Evolutionary conservation across 2,113 vertebrate species (phyloP), one percentile per base, ranked within the genome.

Genomic region (Carlito syrichta): DNA sequence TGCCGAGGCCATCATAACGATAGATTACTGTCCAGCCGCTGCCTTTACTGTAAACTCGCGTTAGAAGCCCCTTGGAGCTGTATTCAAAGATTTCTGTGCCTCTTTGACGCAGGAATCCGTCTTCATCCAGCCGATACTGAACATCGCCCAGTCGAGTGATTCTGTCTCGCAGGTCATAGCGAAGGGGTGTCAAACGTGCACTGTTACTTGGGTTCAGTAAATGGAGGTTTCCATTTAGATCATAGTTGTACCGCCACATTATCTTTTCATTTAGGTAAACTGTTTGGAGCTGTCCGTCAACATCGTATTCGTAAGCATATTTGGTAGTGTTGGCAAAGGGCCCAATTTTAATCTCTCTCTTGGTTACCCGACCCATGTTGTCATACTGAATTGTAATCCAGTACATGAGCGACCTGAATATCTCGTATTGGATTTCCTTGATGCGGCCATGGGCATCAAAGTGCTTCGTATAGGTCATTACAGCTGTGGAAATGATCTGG

Each of bases 401-500:
- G 98, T 99, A 99, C 99, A 99, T 99, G 89, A 99, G 98, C 0
- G 99, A 99, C 76, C 99, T 99, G 95, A 99, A 99, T 96, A 99
- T 99, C 98, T 99, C 99, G 38, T 99, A 99, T 94, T 99, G 99
- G 90, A 99, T 99, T 97, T 99, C 99, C 95, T 99, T 99, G 97
- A 99, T 99, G 95, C 99, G 99, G 3, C 99, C 99, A 0, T 99
- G 99, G 0, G 99, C 99, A 14, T 99, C 99, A 0, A 99, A 99
- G 97, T 99, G 99, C 97, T 99, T 99, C 32, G 99, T 99, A 96
- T 99, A 99, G 0, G 99, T 99, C 99, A 99, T 99, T 58, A 99
- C 99, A 0, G 99, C 99, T 0, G 99, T 99, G 4, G 99, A 99
- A 84, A 99, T 99, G 96, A 99, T 99, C 98, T 99, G 99, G 98